Conservation (phyloP, 2,888 invertebrate species). For the Drosophila seclusa region DNA sequence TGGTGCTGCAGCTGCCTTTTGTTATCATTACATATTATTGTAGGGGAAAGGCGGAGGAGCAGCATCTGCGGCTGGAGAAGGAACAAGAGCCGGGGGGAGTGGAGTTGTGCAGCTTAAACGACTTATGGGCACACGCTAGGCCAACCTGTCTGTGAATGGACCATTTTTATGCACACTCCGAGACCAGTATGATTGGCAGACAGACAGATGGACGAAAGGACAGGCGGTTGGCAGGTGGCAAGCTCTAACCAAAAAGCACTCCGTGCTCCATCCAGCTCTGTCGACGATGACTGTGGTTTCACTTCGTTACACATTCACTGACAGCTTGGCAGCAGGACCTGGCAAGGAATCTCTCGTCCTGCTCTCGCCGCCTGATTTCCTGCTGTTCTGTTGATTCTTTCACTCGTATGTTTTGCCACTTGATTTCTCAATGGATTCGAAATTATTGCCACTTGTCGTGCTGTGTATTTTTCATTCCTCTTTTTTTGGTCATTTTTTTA, state of each 20-base stretch:
- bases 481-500: background rate
- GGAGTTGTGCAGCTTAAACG: background rate
- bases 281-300: constrained; percentile 43
- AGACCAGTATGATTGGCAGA: constrained; percentile 8
- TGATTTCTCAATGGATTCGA: constrained; percentile 73
- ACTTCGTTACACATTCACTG: constrained; percentile 58
- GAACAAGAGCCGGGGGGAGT: background rate
- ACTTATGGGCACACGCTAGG: background rate
- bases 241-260: background rate
- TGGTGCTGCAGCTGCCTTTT: constrained; percentile 28
- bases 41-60: constrained; percentile 9
- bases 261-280: background rate
- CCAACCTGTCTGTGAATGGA: constrained; percentile 33
- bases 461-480: constrained; percentile 11
- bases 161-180: constrained; percentile 30
- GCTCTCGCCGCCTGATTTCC: background rate
- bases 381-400: background rate
- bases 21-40: constrained; percentile 50
- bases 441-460: constrained; percentile 62
- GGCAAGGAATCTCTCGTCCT: background rate
- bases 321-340: constrained; percentile 19
- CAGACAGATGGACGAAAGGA: background rate
- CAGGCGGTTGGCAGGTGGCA: background rate
- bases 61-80: background rate
- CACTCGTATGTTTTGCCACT: constrained; percentile 41